Evolutionary conservation across 2,888 invertebrate genomes (phyloP).

Genomic region (Coleophora flavipennella): DNA sequence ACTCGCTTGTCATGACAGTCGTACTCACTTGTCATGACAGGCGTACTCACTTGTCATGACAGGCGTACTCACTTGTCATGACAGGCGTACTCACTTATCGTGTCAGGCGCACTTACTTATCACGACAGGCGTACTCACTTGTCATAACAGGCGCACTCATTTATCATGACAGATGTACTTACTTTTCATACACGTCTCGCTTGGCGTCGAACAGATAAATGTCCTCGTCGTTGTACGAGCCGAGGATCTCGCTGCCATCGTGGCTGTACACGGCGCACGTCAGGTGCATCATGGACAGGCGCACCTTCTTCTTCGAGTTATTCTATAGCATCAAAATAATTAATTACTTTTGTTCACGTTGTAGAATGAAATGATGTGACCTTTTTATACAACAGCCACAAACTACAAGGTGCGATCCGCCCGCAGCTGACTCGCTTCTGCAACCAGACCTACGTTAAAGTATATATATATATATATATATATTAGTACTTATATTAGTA

Average conservation of each 20-base stretch:
- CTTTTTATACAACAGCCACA: too few species aligned
- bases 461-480: too few species aligned
- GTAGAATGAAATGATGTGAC: neutral
- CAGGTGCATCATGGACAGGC: constrained; percentile 70
- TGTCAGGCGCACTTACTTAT: too few species aligned
- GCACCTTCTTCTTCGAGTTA: constrained; percentile 23
- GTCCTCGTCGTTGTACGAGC: constrained; percentile 95
- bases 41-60: constrained; percentile 1
- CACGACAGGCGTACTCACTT: neutral
- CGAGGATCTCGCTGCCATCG: constrained; percentile 91
- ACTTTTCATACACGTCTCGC: constrained; percentile 53
- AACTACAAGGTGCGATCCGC: too few species aligned
- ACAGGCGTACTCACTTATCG: neutral
- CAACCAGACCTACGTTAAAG: too few species aligned
- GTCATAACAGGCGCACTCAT: too few species aligned
- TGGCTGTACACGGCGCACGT: constrained; percentile 94
- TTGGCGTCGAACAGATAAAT: constrained; percentile 88
- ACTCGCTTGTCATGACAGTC: constrained; percentile 3
- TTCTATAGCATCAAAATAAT: constrained; percentile 18
- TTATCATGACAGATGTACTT: constrained; percentile 22
- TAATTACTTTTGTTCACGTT: neutral
- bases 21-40: too few species aligned
- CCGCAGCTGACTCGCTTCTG: too few species aligned
- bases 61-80: too few species aligned
- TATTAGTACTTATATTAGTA: too few species aligned